Conservation (phyloP, 2,797 vertebrate genomes). For the Esox lucius region DNA sequence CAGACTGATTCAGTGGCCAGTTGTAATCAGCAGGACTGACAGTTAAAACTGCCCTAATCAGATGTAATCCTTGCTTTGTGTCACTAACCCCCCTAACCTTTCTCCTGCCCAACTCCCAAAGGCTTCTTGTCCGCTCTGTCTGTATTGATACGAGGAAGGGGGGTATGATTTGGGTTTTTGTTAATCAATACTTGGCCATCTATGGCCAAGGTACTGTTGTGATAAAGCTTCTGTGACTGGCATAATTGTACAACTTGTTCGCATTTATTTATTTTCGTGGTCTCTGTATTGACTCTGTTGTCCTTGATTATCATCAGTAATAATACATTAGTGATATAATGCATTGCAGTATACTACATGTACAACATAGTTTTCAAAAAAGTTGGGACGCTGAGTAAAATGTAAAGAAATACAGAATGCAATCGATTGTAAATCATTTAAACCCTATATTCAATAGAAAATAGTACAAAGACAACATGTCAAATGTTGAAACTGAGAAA, state of each 20-base stretch:
- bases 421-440: background rate
- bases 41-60: slow-evolving; percentile 82
- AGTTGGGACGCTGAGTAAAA: too few species aligned
- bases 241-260: background rate
- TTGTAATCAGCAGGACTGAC: slow-evolving; percentile 73
- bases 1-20: slow-evolving; percentile 65
- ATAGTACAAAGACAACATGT: too few species aligned
- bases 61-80: slow-evolving; percentile 73
- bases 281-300: background rate
- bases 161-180: slow-evolving; percentile 54
- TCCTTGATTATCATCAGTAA: background rate
- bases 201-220: slow-evolving; percentile 7
- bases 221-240: background rate
- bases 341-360: background rate
- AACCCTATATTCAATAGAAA: too few species aligned
- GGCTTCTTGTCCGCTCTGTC: slow-evolving; percentile 38
- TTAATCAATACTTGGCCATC: slow-evolving; percentile 55
- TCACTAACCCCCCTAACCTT: slow-evolving; percentile 31
- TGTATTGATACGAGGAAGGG: slow-evolving; percentile 61
- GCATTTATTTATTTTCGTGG: background rate
- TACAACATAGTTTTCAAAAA: background rate
- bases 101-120: slow-evolving; percentile 5
- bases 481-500: too few species aligned
- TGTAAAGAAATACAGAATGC: background rate
- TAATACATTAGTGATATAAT: background rate